Evolutionary conservation across 2,888 invertebrate species (phyloP).

Genomic region (Pristionchus arcanus): DNA sequence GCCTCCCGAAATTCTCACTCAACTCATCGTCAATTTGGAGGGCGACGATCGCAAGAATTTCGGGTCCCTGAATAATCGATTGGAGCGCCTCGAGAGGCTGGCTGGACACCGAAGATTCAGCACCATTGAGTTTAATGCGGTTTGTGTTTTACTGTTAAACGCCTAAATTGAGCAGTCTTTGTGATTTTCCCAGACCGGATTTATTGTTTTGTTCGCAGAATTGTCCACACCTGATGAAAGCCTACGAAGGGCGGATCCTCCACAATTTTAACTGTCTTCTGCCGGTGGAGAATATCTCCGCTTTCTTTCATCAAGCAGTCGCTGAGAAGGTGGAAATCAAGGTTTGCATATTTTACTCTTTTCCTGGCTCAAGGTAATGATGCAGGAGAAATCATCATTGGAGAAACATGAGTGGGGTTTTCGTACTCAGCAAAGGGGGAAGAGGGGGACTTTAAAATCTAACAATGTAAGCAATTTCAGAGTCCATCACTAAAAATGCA

Average conservation of each 20-base stretch:
- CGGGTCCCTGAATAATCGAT: background rate
- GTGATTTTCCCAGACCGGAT: no score
- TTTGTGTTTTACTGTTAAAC: background rate
- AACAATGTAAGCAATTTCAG: background rate
- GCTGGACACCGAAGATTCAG: background rate
- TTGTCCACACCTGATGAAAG: background rate
- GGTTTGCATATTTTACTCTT: background rate
- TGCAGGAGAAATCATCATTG: no score
- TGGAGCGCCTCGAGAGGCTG: background rate
- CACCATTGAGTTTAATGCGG: background rate
- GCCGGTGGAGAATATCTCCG: background rate
- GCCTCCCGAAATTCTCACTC: background rate
- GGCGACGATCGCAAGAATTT: background rate
- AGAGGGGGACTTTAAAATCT: no score
- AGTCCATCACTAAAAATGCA: background rate
- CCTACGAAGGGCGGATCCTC: background rate
- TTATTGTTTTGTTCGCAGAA: no score
- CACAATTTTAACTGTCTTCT: background rate
- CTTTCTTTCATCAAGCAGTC: background rate
- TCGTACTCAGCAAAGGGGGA: no score
- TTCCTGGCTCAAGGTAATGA: background rate
- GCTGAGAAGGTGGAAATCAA: background rate
- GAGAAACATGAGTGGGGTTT: no score
- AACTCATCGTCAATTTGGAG: background rate
- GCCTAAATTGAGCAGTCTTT: no score